These are phyloP conservation scores for Drosophila melanogaster DNA, from an alignment of 1,140 invertebrate species.

Conservation along the genomic window DNA sequence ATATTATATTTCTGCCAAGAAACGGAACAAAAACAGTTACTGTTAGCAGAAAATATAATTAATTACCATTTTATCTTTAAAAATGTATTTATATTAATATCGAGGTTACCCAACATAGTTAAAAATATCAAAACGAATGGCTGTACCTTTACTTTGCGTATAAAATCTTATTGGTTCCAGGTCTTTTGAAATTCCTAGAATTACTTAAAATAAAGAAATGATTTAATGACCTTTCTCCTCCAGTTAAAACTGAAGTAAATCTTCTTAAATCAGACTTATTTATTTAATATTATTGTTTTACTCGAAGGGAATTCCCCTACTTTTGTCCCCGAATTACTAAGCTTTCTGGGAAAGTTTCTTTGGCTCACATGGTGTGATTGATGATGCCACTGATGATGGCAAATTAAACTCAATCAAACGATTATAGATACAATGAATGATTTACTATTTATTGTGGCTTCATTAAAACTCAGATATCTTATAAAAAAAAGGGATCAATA, in stretches of 20 bases:
- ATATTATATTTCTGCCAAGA: not conserved
- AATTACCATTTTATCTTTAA: not conserved
- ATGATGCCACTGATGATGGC: slow-evolving; percentile 37
- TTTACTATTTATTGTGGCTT: slow-evolving; percentile 36
- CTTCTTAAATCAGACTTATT: not conserved
- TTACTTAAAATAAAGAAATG: not conserved
- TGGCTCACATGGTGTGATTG: slow-evolving; percentile 34
- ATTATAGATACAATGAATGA: slow-evolving; percentile 33
- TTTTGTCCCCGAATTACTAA: slow-evolving; percentile 10
- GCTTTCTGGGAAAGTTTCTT: slow-evolving; percentile 35
- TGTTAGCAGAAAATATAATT: not conserved
- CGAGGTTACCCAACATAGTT: no score
- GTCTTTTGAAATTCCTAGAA: not conserved
- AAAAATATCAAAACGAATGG: not conserved
- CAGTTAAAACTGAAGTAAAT: not conserved
- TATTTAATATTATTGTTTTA: slow-evolving; percentile 16
- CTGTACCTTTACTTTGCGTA: not conserved
- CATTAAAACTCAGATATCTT: slow-evolving; percentile 12
- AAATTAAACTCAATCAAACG: slow-evolving; percentile 39
- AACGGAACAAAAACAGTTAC: slow-evolving; percentile 17
- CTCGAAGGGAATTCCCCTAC: slow-evolving; percentile 20
- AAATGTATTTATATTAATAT: no score
- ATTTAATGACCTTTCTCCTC: not conserved
- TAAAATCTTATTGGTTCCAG: not conserved
- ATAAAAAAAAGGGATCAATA: slow-evolving; percentile 15